These are phyloP conservation scores for Ceratitis capitata DNA, from an alignment of 1,140 invertebrate genomes.

Conservation along the genomic window DNA sequence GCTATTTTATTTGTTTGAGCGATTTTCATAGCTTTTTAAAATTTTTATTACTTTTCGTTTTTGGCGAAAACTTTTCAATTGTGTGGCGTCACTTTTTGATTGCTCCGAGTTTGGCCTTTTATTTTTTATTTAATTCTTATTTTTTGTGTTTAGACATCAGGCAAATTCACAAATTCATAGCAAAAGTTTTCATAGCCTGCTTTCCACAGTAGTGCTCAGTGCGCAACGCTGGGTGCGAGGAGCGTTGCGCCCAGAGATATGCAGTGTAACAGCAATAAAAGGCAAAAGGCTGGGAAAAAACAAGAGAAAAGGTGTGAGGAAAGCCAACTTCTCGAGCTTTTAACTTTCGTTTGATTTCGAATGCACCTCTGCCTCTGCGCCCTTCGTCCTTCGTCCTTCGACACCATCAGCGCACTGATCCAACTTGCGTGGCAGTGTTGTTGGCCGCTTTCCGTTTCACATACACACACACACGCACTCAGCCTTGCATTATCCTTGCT, in stretches of 20 bases:
- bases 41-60: constrained; percentile 36
- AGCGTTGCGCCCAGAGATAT: constrained; percentile 31
- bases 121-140: too few relatives aligned
- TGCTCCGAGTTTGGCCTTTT: constrained; percentile 63
- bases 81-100: constrained; percentile 64
- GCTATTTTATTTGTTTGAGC: neutral
- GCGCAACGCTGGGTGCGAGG: too few relatives aligned
- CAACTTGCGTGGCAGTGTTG: neutral
- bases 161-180: constrained; percentile 36
- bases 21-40: constrained; percentile 31
- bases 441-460: neutral
- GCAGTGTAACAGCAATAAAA: constrained; percentile 27
- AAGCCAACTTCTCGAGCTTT: constrained; percentile 46
- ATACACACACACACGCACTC: neutral
- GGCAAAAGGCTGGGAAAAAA: neutral
- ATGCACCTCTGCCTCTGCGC: neutral
- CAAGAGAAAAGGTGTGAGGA: neutral
- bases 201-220: neutral
- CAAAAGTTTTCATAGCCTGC: constrained; percentile 45
- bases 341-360: constrained; percentile 62
- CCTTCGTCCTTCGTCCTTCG: neutral
- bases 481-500: constrained; percentile 50
- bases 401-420: too few relatives aligned
- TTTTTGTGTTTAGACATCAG: constrained; percentile 44
- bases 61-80: constrained; percentile 60